A percentile compares a stretch with the other conserved stretches of the same genome.
Conservation (phyloP, 1,140 invertebrate genomes). For the Diabrotica virgifera region DNA sequence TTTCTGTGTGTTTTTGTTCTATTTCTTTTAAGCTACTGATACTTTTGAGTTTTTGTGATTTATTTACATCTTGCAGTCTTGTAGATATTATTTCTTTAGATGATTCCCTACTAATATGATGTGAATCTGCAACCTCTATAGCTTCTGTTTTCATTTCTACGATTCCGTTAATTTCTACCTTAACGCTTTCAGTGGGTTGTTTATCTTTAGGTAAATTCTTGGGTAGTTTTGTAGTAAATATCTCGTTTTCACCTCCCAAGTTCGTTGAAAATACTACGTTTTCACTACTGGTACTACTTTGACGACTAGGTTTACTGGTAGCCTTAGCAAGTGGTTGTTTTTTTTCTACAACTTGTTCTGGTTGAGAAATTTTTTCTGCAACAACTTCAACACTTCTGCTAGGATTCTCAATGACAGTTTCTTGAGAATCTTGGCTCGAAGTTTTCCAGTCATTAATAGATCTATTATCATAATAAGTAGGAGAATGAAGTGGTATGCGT, state of each 20-base stretch:
- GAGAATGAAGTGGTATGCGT: constrained; percentile 63
- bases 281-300: constrained; percentile 45
- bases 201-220: constrained; percentile 33
- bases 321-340: constrained; percentile 9
- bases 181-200: not conserved
- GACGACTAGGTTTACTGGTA: constrained; percentile 29
- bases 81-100: no score
- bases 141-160: not conserved
- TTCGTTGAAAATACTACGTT: constrained; percentile 45
- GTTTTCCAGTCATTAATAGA: constrained; percentile 39
- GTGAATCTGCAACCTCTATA: no score
- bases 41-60: no score
- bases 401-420: constrained; percentile 43
- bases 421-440: constrained; percentile 43
- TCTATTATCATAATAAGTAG: constrained; percentile 58
- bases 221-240: constrained; percentile 45
- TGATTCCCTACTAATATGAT: no score
- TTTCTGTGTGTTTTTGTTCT: not conserved
- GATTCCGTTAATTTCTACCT: not conserved
- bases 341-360: constrained; percentile 15
- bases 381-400: constrained; percentile 36
- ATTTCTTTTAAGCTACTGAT: constrained; percentile 5
- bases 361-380: constrained; percentile 18
- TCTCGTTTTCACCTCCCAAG: constrained; percentile 41
- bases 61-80: no score